phyloP scores from a whole-genome alignment of 2,888 invertebrate genomes.

The Himalopsyche tibetana region DNA sequence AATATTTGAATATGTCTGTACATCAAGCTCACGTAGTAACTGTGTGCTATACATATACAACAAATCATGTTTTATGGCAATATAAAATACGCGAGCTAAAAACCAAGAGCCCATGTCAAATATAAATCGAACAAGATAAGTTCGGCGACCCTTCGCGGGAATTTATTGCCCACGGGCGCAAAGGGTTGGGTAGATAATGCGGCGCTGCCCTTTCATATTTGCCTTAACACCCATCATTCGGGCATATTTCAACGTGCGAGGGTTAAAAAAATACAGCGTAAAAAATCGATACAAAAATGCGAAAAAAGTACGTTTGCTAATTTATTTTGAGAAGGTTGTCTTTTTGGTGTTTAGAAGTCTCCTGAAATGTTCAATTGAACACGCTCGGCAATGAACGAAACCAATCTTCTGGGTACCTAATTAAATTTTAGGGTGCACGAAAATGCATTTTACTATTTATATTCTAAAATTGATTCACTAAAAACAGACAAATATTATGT shows the following conservation, averaged over 20 bases:
- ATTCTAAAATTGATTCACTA: too few species aligned
- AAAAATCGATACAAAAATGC: neutral
- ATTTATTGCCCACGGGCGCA: slow-evolving; percentile 50
- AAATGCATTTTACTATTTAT: too few species aligned
- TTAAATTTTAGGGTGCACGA: too few species aligned
- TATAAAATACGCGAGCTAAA: slow-evolving; percentile 43
- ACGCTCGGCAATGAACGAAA: too few species aligned
- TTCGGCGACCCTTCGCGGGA: slow-evolving; percentile 47
- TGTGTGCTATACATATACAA: neutral
- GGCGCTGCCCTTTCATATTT: slow-evolving; percentile 18
- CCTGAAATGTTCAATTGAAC: too few species aligned
- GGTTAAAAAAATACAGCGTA: neutral
- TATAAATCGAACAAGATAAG: slow-evolving; percentile 55
- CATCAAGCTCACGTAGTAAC: slow-evolving; percentile 29
- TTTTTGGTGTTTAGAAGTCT: too few species aligned
- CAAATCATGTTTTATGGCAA: slow-evolving; percentile 46
- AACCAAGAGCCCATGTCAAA: slow-evolving; percentile 53
- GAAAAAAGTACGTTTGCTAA: neutral
- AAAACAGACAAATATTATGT: too few species aligned
- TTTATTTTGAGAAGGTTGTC: neutral
- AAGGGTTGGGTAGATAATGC: slow-evolving; percentile 1
- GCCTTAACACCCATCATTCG: slow-evolving; percentile 45
- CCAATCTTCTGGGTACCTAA: too few species aligned
- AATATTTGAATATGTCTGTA: slow-evolving; percentile 40
- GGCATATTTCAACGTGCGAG: slow-evolving; percentile 7